A percentile compares a stretch with the other conserved stretches of the same genome.
Evolutionary conservation across 2,113 vertebrate genomes (phyloP).

Genomic region (Caranx melampygus): DNA sequence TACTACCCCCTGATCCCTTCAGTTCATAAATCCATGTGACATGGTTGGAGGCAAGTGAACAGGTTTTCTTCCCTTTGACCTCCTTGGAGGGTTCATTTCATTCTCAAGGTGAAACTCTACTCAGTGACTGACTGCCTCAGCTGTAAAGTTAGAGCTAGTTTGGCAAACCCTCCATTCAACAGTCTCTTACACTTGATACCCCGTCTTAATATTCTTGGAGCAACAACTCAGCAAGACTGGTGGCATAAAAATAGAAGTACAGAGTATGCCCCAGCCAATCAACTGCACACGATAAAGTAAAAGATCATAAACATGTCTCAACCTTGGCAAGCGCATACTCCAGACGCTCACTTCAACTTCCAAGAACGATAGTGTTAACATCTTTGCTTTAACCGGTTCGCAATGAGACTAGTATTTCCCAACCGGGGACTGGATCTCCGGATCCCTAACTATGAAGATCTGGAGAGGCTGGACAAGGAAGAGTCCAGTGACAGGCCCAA

Average conservation of each 20-base stretch:
- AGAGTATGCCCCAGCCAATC: slow-evolving; percentile 34
- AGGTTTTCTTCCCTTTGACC: slow-evolving; percentile 85
- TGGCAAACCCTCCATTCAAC: not conserved
- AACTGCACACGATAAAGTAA: slow-evolving; percentile 36
- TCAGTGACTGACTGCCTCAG: slow-evolving; percentile 83
- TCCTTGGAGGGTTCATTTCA: slow-evolving; percentile 90
- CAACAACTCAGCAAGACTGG: slow-evolving; percentile 89
- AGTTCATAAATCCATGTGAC: slow-evolving; percentile 86
- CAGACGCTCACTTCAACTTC: slow-evolving; percentile 26
- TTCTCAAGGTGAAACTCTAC: slow-evolving; percentile 92
- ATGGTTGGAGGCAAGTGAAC: slow-evolving; percentile 84
- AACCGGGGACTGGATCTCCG: slow-evolving; percentile 88
- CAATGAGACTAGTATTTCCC: slow-evolving; percentile 86
- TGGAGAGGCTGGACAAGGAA: slow-evolving; percentile 86
- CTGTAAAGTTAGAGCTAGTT: not conserved
- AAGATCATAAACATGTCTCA: slow-evolving; percentile 52
- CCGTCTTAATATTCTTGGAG: slow-evolving; percentile 64
- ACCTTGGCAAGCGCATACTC: not conserved
- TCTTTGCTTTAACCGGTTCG: slow-evolving; percentile 28
- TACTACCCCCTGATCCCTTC: not conserved
- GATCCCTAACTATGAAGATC: slow-evolving; percentile 83
- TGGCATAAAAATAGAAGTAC: slow-evolving; percentile 9
- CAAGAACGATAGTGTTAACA: not conserved
- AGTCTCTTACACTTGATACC: not conserved
- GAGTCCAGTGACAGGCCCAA: slow-evolving; percentile 87